Evolutionary conservation across 2,797 vertebrate genomes (phyloP).

Genomic region (Manis pentadactyla): DNA sequence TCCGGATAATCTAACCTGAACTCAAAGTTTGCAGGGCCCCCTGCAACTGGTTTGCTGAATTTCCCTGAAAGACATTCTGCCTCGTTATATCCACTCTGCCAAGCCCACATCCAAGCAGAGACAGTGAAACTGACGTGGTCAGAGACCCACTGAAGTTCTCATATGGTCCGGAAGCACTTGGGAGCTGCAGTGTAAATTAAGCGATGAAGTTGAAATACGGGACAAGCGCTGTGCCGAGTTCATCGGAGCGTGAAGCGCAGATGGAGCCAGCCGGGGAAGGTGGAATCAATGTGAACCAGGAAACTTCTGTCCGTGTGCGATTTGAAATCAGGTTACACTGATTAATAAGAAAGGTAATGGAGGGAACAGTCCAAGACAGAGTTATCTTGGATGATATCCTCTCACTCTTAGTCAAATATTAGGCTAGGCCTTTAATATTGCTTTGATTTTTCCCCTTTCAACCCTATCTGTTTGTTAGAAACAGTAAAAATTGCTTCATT

Average conservation of each 20-base stretch:
- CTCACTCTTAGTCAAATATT: background rate
- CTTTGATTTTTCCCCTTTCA: background rate
- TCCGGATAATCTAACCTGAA: background rate
- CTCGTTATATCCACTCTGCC: background rate
- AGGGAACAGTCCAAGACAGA: background rate
- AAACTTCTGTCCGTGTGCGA: background rate
- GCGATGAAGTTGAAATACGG: background rate
- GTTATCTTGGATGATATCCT: background rate
- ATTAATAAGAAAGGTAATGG: background rate
- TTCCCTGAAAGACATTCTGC: background rate
- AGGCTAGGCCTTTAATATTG: background rate
- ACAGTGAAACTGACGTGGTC: background rate
- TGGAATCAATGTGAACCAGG: background rate
- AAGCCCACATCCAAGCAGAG: background rate
- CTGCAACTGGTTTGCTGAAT: background rate
- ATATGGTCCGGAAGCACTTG: background rate
- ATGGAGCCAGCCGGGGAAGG: background rate
- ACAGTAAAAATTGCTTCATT: background rate
- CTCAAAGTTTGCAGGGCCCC: background rate
- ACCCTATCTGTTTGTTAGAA: background rate
- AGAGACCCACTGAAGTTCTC: background rate
- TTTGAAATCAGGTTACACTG: background rate
- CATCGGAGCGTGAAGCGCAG: background rate
- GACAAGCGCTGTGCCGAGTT: background rate
- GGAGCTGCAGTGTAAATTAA: background rate